Base-by-base conservation (phyloP, 2,888 invertebrate species). In the Torymus auratus region DNA sequence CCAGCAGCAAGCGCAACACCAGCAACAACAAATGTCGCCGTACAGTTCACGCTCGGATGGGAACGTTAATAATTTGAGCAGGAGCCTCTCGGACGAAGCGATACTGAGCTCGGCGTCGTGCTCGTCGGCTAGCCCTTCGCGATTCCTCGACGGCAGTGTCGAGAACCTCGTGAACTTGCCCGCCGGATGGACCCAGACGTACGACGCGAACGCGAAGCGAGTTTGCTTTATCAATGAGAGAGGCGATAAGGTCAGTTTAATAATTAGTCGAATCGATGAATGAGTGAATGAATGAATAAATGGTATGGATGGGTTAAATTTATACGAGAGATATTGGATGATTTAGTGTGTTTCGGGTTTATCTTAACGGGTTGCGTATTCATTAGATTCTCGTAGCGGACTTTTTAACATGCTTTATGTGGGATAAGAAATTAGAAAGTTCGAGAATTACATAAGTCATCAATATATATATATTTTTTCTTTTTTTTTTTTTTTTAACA, bases 161-260 rank as follows among this genome's bases (percentile, higher is more conserved):
- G 87, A 87, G 67, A 87, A 86, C 72, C 82, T 84, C 67, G 86
- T 87, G 60, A 83, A 87, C 28, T 80, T 92, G 73, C 92, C 92
- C 3, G 86, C 89, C 0, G 92, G 92, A 11, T 93, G 92, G 92
- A 91, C 88, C 23, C 90, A 92, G 83, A 88, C 89, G 73, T 89
- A 88, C 67, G 91, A 91, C 84, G 82, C 83, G 14, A 87, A 87
- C 56, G 89, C 89, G 20, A 91, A 91, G 50, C 90, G 91, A 78
- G 87, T 91, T n/a, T 92, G 91, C 83, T 93, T 92, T 84, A 85
- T 92, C 80, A 92, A 92, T 85, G 85, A 89, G 3, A 91, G 91
- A n/a, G 92, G 92, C 71, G 92, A 92, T 83, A 92, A 91, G 92
- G 93, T 93, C 85, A 50, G 28, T 2, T 61, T 56, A 41, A 41